Evolutionary conservation across 2,888 invertebrate genomes (phyloP).

Genomic region (Macroteleia sp.): DNA sequence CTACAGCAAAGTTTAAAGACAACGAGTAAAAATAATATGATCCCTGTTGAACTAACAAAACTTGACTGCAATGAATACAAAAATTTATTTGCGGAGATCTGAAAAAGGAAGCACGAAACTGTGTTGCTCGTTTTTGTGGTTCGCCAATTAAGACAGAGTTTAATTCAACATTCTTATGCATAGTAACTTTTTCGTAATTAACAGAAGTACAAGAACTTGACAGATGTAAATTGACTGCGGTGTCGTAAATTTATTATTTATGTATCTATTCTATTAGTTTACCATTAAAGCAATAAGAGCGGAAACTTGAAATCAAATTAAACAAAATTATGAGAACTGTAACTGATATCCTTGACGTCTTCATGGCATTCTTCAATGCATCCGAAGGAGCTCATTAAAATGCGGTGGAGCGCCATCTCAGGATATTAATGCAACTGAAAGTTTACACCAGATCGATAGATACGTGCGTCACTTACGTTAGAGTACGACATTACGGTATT

Average conservation of each 20-base stretch:
- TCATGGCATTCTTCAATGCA: constrained; percentile 21
- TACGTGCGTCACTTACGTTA: constrained; percentile 29
- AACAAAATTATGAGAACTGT: constrained; percentile 9
- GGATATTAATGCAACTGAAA: constrained; percentile 49
- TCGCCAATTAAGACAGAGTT: constrained; percentile 11
- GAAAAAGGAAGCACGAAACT: constrained; percentile 6
- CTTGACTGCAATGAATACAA: constrained; percentile 8
- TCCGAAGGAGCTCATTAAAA: constrained; percentile 31
- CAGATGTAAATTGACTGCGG: too few species aligned
- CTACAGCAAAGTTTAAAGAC: constrained; percentile 28
- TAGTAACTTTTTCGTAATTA: too few species aligned
- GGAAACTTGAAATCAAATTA: not conserved
- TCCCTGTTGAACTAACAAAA: constrained; percentile 28
- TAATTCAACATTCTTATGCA: too few species aligned
- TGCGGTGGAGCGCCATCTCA: constrained; percentile 19
- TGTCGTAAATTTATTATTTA: too few species aligned
- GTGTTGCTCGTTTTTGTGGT: not conserved
- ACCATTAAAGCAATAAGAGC: too few species aligned
- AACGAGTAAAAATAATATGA: constrained; percentile 15
- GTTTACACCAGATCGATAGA: constrained; percentile 34
- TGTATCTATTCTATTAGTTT: too few species aligned
- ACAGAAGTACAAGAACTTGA: too few species aligned
- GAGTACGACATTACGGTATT: constrained; percentile 31
- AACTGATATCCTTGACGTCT: constrained; percentile 25
- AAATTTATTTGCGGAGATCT: not conserved